Evolutionary conservation across 2,888 invertebrate species (phyloP), one percentile per base, ranked within the genome.

Genomic region (Andrena flavipes): DNA sequence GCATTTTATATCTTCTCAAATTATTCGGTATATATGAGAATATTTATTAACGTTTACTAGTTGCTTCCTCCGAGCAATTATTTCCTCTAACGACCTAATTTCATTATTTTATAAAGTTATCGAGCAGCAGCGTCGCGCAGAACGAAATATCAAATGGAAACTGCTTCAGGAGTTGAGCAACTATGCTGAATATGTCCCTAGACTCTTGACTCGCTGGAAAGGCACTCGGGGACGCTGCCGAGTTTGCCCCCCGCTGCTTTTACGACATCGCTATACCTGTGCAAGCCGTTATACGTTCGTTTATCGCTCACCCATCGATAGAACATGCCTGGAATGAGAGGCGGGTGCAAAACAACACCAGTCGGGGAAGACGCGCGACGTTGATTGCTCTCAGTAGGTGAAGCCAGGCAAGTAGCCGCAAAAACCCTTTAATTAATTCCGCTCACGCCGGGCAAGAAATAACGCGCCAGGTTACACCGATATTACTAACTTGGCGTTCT

Each of bases 391-490:
- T 82, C 87, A 83, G 86, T 84, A 83, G 68, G 56, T 73, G 85
- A 77, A 82, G 84, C 77, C 23, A 63, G 56, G 78, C 42, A 42
- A 42, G 42, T 42, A 49, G 51, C 7, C 48, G 85, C 85, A 89
- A 90, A 89, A 91, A 88, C 90, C 74, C 65, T 90, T 91, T 91
- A 91, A 91, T 91, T 90, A 91, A 91, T 91, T 90, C 90, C 73
- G 82, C 77, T 85, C 84, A 70, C 78, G 80, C 51, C 69, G 51
- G 26, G 83, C 90, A 91, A 91, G 90, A 91, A 91, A 87, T 83
- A 85, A 88, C 84, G 80, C 67, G 65, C 74, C 76, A 77, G 84
- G 82, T 90, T 85, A 87, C 85, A 89, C 79, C 51, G 84, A 84
- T 86, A 86, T 90, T 85, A 89, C 84, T 75, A 85, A 87, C 85